Percentiles rank a stretch among this genome's conserved stretches.
Evolutionary conservation across 2,888 invertebrate genomes (phyloP).

Genomic region (Ernsta delagoae): DNA sequence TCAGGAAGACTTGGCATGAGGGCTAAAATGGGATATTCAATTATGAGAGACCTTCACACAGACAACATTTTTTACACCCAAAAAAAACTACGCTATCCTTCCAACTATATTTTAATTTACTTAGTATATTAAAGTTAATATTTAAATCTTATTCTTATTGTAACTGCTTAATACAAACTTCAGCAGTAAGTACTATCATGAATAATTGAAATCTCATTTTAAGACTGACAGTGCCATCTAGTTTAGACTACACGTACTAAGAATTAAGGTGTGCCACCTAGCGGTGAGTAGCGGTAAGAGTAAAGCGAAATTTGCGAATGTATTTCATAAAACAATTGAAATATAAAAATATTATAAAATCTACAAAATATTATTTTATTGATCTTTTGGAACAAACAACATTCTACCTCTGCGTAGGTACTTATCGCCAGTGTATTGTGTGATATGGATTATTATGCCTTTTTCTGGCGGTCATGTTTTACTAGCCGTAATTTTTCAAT

Average conservation of each 20-base stretch:
- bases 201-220: background rate
- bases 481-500: conserved; percentile 21
- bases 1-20: too few relatives aligned
- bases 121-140: too few relatives aligned
- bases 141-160: too few relatives aligned
- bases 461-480: conserved; percentile 8
- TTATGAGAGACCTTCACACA: too few relatives aligned
- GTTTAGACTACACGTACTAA: background rate
- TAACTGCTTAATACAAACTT: too few relatives aligned
- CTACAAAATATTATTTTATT: background rate
- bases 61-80: too few relatives aligned
- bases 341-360: background rate
- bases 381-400: background rate
- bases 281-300: conserved; percentile 12
- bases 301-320: background rate
- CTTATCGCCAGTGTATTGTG: background rate
- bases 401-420: background rate
- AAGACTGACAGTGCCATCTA: conserved; percentile 18
- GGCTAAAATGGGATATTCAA: too few relatives aligned
- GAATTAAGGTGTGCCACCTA: conserved; percentile 15
- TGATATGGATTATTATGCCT: background rate
- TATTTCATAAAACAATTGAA: background rate
- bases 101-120: too few relatives aligned
- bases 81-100: too few relatives aligned
- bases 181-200: too few relatives aligned